Percentiles rank a stretch among this genome's conserved stretches.
Conservation (phyloP, 2,113 vertebrate genomes). For the Baryphthengus martii region DNA sequence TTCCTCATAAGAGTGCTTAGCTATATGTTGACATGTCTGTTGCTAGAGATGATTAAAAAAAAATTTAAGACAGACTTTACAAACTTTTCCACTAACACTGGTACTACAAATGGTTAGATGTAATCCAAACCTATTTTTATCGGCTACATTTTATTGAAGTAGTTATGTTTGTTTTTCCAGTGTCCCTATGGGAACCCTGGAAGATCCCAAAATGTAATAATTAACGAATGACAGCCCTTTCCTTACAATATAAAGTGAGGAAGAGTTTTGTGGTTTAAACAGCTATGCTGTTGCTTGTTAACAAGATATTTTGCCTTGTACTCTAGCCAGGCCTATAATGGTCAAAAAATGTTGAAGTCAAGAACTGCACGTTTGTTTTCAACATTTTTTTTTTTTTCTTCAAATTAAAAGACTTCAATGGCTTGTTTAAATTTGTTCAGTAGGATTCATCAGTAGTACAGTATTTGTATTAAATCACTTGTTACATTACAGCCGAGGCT, state of each 20-base stretch:
- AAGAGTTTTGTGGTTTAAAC: slow-evolving; percentile 51
- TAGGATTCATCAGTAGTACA: not conserved
- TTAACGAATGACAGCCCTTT: slow-evolving; percentile 40
- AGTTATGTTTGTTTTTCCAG: slow-evolving; percentile 50
- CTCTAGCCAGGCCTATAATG: slow-evolving; percentile 19
- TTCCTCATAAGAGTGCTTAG: not conserved
- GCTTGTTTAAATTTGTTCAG: slow-evolving; percentile 15
- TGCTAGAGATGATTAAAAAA: not conserved
- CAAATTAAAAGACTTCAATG: slow-evolving; percentile 19
- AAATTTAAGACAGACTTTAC: not conserved
- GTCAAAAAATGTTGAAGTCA: slow-evolving; percentile 22
- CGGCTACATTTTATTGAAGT: not conserved
- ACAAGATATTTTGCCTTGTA: slow-evolving; percentile 41
- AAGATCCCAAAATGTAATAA: slow-evolving; percentile 46
- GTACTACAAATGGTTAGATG: not conserved
- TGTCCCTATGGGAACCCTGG: slow-evolving; percentile 54
- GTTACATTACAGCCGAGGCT: not conserved
- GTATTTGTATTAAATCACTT: not conserved
- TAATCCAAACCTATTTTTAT: slow-evolving; percentile 28
- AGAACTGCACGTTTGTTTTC: slow-evolving; percentile 15
- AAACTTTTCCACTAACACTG: not conserved
- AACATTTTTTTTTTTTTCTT: slow-evolving; percentile 33
- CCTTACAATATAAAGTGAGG: slow-evolving; percentile 31
- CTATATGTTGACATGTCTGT: not conserved
- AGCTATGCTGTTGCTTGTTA: slow-evolving; percentile 47